Conservation (phyloP, 2,888 invertebrate genomes). For the Boloria selene region DNA sequence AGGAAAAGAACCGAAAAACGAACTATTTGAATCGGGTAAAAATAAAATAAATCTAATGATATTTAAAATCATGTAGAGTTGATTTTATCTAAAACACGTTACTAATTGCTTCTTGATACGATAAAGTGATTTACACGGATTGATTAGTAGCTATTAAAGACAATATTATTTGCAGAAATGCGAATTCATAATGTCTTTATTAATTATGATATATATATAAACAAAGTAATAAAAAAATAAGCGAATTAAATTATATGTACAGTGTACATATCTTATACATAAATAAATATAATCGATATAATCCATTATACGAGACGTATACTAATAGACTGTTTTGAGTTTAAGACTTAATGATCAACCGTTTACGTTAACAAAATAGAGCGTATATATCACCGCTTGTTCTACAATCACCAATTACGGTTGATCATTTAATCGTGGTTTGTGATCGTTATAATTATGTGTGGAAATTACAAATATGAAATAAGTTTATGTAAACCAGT, state of each 20-base stretch:
- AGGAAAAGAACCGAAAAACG: no score
- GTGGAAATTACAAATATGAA: constrained; percentile 24
- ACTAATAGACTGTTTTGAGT: constrained; percentile 27
- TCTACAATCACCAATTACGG: constrained; percentile 30
- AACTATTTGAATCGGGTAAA: no score
- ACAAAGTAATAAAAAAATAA: background rate
- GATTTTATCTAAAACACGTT: no score
- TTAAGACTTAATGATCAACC: constrained; percentile 22
- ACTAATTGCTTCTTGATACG: no score
- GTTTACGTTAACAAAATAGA: constrained; percentile 29
- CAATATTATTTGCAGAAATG: no score
- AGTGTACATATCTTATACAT: background rate
- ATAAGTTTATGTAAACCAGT: background rate
- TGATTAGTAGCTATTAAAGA: no score
- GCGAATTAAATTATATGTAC: background rate
- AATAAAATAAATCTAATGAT: no score
- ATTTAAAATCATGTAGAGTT: no score
- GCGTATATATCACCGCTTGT: constrained; percentile 26
- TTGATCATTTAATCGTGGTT: constrained; percentile 23
- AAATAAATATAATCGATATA: constrained; percentile 3
- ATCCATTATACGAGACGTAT: constrained; percentile 20
- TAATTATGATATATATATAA: no score
- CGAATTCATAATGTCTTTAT: no score
- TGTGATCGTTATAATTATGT: constrained; percentile 26
- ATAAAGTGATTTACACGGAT: no score